A percentile compares a stretch with the other conserved stretches of the same genome.
These are phyloP conservation scores for Pelecanoides urinatrix DNA, from an alignment of 2,113 vertebrate species.

Conservation along the genomic window DNA sequence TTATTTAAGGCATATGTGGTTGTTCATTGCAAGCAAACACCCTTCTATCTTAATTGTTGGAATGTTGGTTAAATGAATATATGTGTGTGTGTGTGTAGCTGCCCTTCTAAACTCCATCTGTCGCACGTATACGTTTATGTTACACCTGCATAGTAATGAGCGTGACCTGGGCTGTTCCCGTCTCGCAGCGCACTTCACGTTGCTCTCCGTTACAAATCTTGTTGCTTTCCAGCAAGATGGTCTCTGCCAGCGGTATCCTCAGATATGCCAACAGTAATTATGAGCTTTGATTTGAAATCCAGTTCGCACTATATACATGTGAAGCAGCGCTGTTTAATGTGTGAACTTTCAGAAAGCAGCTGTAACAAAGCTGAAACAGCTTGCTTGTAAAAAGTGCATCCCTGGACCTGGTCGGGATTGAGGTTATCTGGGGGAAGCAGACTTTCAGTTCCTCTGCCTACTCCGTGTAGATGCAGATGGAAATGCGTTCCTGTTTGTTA, in stretches of 20 bases:
- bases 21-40: not conserved
- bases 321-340: not conserved
- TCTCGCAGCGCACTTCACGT: fast-evolving
- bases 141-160: too few species aligned
- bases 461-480: not conserved
- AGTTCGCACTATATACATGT: not conserved
- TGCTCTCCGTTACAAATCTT: not conserved
- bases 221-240: slow-evolving; percentile 5
- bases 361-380: not conserved
- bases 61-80: not conserved
- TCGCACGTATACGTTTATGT: fast-evolving
- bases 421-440: not conserved
- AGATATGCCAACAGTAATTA: not conserved
- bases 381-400: not conserved
- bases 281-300: not conserved
- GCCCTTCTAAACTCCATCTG: not conserved
- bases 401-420: not conserved
- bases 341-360: not conserved
- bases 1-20: not conserved
- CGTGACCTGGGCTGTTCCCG: fast-evolving
- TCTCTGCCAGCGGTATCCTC: not conserved
- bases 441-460: not conserved
- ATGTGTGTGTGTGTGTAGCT: not conserved
- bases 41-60: not conserved
- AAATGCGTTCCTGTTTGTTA: not conserved